Percentiles rank a stretch among this genome's conserved stretches.
These are phyloP conservation scores for Tenthredo notha DNA, from an alignment of 2,888 invertebrate species.

Conservation along the genomic window DNA sequence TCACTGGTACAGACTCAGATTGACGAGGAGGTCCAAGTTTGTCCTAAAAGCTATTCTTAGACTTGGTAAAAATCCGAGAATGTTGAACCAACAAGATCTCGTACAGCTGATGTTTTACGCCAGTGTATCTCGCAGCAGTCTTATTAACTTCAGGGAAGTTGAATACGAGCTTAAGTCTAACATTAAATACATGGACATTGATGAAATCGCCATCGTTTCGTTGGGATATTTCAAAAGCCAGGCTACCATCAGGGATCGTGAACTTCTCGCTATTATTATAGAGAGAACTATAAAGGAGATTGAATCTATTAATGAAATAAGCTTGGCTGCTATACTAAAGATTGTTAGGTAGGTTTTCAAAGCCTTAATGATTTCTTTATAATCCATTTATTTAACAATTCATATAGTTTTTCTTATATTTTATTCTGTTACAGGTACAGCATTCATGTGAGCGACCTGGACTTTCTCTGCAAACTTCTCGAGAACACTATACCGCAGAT, in stretches of 20 bases:
- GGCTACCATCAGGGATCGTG: slow-evolving; percentile 81
- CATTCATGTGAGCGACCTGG: slow-evolving; percentile 3
- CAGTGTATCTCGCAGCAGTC: slow-evolving; percentile 81
- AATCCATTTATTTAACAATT: background rate
- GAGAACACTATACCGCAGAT: slow-evolving; percentile 78
- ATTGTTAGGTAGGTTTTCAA: slow-evolving; percentile 68
- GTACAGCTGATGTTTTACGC: slow-evolving; percentile 86
- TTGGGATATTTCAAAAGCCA: slow-evolving; percentile 91
- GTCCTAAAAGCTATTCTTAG: slow-evolving; percentile 80
- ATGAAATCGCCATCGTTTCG: slow-evolving; percentile 86
- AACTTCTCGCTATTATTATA: slow-evolving; percentile 80
- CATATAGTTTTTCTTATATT: background rate
- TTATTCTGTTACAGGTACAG: slow-evolving; percentile 7
- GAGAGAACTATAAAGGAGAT: slow-evolving; percentile 79
- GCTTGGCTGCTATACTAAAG: slow-evolving; percentile 85
- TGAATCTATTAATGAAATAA: slow-evolving; percentile 82
- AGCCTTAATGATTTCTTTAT: too few species aligned
- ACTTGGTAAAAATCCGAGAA: slow-evolving; percentile 81
- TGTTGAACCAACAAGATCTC: slow-evolving; percentile 82
- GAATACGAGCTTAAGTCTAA: slow-evolving; percentile 81
- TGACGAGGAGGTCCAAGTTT: slow-evolving; percentile 81
- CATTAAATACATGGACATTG: slow-evolving; percentile 81
- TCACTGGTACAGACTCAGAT: slow-evolving; percentile 83
- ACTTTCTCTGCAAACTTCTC: slow-evolving; percentile 19
- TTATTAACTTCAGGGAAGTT: slow-evolving; percentile 84